These are phyloP conservation scores for Troides oblongomaculatus DNA, from an alignment of 2,888 invertebrate genomes.

Conservation along the genomic window DNA sequence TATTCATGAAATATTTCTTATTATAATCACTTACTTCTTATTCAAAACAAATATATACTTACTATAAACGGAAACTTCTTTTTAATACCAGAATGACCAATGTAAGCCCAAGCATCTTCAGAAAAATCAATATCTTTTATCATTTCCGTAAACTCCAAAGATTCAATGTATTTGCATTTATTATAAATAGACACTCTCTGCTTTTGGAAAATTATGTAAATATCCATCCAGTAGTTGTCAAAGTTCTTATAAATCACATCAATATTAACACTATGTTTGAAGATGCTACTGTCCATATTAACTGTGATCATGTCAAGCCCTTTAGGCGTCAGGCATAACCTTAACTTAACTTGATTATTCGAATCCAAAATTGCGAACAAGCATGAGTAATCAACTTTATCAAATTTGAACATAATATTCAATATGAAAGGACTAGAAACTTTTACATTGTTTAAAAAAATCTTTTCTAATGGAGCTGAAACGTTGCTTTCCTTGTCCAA, in stretches of 20 bases:
- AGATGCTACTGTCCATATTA: conserved; percentile 30
- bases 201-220: conserved; percentile 11
- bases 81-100: conserved; percentile 29
- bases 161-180: conserved; percentile 1
- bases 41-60: conserved; percentile 12
- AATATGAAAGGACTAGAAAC: conserved; percentile 51
- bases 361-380: conserved; percentile 52
- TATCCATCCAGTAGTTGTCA: conserved; percentile 16
- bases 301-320: conserved; percentile 33
- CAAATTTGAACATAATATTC: conserved; percentile 46
- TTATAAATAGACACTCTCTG: conserved; percentile 8
- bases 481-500: conserved; percentile 32
- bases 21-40: no score
- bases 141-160: neutral
- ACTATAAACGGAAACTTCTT: conserved; percentile 30
- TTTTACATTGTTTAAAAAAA: conserved; percentile 10
- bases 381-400: conserved; percentile 39
- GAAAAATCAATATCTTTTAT: conserved; percentile 31
- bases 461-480: conserved; percentile 29
- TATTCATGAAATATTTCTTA: no score
- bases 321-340: conserved; percentile 41
- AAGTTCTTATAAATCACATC: conserved; percentile 1
- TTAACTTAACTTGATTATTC: conserved; percentile 35
- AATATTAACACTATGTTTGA: conserved; percentile 19
- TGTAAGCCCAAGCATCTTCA: conserved; percentile 20